Base-by-base conservation (phyloP, 2,113 vertebrate species). In the Thamnaconus septentrionalis region DNA sequence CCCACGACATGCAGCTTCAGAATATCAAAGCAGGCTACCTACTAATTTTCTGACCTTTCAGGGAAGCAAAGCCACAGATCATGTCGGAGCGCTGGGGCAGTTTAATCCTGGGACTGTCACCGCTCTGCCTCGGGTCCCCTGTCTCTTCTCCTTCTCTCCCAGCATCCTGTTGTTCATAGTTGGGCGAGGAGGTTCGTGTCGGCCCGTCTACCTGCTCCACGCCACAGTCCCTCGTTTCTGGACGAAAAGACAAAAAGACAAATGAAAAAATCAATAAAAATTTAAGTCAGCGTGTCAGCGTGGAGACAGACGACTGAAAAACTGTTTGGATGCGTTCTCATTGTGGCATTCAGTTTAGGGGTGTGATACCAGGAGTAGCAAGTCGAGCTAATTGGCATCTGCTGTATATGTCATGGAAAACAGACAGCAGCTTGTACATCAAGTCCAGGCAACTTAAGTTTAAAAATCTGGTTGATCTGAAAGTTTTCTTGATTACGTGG, bases 41-140 rank as follows among this genome's bases (percentile, higher is more conserved):
- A 87, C 79, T 71, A 76, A 83, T 75, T 72, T 42, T 89, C 69
- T 74, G 93, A 99, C 97, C 97, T 96, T 92, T 96, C 70, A 98
- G 94, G 64, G 96, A 95, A 40, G 97, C 97, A 0, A 93, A 98
- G 75, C 96, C 96, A 52, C 96, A 99, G 69, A 99, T 97, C 95
- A 98, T 98, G 87, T 99, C 97, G 0, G 96, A 99, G 54, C 94
- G 86, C 0, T 96, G 96, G 0, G 97, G 97, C 44, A 99, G 91
- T 62, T 96, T 94, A 55, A 94, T 88, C 71, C 89, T 92, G 53
- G 92, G 85, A 12, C 80, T 74, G 0, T 93, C 90, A 4, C 92
- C 92, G 0, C 89, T 93, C 39, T 93, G 88, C 61, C 73, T 74
- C 50, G 75, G 63, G 55, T 78, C 66, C 42, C 79, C 66, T 2